Base-by-base conservation (phyloP, 2,888 invertebrate species). In the Allacma fusca region DNA sequence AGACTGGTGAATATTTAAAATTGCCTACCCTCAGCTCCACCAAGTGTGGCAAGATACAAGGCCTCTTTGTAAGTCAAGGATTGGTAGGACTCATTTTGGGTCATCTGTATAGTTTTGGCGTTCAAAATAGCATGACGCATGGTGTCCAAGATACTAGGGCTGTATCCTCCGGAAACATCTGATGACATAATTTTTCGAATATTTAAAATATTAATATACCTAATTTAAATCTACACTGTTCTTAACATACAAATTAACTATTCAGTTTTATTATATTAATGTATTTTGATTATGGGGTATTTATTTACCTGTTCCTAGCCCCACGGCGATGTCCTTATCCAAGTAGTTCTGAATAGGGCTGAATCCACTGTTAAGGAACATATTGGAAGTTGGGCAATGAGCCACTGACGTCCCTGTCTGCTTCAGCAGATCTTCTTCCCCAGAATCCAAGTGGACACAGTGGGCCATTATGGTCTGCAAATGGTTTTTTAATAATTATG, bases 311-410 rank as follows among this genome's bases (percentile, higher is more conserved):
- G 95, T 94, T 82, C 96, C 96, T 64, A 96, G 88, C 9, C 95
- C 96, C 76, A 96, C 91, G 85, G 90, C 92, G 26, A 96, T 86
- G 1, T 91, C 91, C 67, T 88, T 88, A 16, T 89, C 86, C 50
- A 91, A 86, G 16, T 95, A 87, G 75, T 90, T 90, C 78, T 90
- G 88, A 0, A 94, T 91, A 84, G 95, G 93, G 85, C 95, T 94
- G 0, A 94, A 85, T 0, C 96, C 96, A 19, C 95, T 96, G 84
- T 89, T 89, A 57, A 97, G 88, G 82, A 91, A 90, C 0, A 91
- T 92, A 87, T 96, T 96, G 0, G 96, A 96, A 44, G 92, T 91
- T 0, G 96, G 95, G 85, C 96, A 97, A 86, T 96, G 96, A 0
- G 94, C 91, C 9, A 97, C 87, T 0, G 93, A 90, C 1, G 91